Evolutionary conservation across 2,888 invertebrate genomes (phyloP), one percentile per base, ranked within the genome.

Genomic region (Stenurella melanura): DNA sequence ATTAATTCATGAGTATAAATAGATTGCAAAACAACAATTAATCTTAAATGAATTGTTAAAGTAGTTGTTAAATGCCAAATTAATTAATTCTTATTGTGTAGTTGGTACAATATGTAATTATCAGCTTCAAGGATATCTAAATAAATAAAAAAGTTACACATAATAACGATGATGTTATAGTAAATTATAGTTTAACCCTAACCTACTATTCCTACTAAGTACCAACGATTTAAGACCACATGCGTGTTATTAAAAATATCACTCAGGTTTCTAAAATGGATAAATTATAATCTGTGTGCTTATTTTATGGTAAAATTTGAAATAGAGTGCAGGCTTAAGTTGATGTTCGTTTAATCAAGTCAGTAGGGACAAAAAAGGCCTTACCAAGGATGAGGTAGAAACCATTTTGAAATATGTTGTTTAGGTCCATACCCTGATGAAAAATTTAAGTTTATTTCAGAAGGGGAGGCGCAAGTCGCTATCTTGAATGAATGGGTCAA

Each of bases 81-180:
- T 50, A 50, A 50, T 50, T 50, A 50, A 6, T 5, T 12, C n/a
- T n/a, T 50, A 6, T 64, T 42, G n/a, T 42, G 19, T 64, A 11
- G 38, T 38, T 17, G 18, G 42, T 19, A 64, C 19, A 54, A 19
- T 74, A 15, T 60, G 58, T 70, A 64, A 74, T 74, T 74, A 70
- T 64, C 54, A 64, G 18, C 60, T 61, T 60, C 75, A 72, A 75
- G 75, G 75, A 60, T 60, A 56, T 30, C 6, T 67, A 42, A 50
- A 58, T 50, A 21, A 60, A 50, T 12, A 26, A n/a, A n/a, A 70
- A 70, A 60, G 19, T 57, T 67, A 42, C 26, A 58, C 73, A 73
- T 38, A 42, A 54, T 42, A 72, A 63, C 19, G 34, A 66, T 73
- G 56, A 64, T 73, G 64, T 34, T 73, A 34, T 73, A 18, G 3